Conservation (phyloP, 2,797 vertebrate species). For the Malacoraja senta region DNA sequence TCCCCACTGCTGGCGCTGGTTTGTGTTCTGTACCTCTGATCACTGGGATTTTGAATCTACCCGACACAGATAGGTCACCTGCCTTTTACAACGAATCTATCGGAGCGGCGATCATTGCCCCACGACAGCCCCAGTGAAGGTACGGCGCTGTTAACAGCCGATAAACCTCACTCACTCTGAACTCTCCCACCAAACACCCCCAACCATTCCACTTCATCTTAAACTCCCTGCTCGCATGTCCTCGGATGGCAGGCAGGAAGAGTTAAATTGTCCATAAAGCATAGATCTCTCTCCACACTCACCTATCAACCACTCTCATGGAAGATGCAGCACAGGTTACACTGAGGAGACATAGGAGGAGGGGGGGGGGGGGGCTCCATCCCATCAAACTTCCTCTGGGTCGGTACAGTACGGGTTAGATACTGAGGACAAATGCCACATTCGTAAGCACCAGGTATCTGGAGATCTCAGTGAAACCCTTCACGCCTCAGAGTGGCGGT, state of each 20-base stretch:
- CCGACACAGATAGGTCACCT: neutral
- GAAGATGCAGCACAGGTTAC: neutral
- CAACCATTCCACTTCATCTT: neutral
- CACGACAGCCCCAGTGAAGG: neutral
- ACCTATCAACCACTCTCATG: neutral
- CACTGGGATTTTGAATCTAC: neutral
- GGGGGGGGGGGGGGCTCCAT: too few relatives aligned
- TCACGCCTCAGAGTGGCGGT: neutral
- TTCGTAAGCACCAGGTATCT: neutral
- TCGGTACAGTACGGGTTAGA: neutral
- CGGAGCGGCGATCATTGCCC: neutral
- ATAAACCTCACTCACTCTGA: neutral
- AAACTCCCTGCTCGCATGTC: neutral
- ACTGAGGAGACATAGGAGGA: too few relatives aligned
- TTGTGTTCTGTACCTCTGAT: neutral
- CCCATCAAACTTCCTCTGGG: neutral
- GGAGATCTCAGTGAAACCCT: neutral
- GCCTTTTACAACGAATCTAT: neutral
- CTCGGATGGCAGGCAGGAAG: neutral
- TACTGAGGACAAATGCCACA: neutral
- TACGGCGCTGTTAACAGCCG: neutral
- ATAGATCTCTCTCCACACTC: neutral
- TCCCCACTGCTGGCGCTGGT: neutral
- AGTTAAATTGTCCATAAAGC: neutral
- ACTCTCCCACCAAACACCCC: neutral